Base-by-base conservation (phyloP, 2,113 vertebrate species). In the Oceanodroma tethys region DNA sequence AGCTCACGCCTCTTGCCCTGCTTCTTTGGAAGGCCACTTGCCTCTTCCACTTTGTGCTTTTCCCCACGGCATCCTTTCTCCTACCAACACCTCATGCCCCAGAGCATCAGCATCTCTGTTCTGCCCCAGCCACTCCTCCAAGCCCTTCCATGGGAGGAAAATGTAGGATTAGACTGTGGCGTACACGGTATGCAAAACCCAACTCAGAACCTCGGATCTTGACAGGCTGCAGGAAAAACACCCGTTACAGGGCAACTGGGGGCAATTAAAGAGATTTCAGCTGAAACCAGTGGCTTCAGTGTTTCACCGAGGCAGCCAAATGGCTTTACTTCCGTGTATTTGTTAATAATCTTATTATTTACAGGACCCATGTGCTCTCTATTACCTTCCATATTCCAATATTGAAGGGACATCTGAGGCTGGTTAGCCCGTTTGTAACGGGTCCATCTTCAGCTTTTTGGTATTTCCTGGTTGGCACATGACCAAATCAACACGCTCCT, bases 371-470 rank as follows among this genome's bases (percentile, higher is more conserved):
- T 86, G 91, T 95, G 96, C 95, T 98, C 90, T 56, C 36, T 45
- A 95, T 97, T 97, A 95, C 82, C 92, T 86, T 93, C 81, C 48
- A 36, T 81, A 84, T 86, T 80, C 86, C 10, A 16, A 52, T 78
- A 91, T 29, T 0, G 11, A 87, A 81, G 67, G 90, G 93, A 96
- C 98, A 98, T 96, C 97, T 98, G 97, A 98, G 96, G 75, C 58
- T 95, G 89, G 91, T 98, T 98, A 98, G 72, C 25, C 67, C 63
- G 55, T 96, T 95, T 95, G 89, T 78, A 88, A 78, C 10, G 11
- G 72, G 88, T 91, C 94, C 81, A 75, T 95, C 94, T 96, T 95
- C 93, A 81, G 42, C 43, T 93, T 93, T 84, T 71, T 74, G 97
- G 96, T 94, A 96, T 97, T 93, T 97, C 94, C 97, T 92, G 80